Conservation (phyloP, 2,888 invertebrate species). For the Coremacera marginata region DNA sequence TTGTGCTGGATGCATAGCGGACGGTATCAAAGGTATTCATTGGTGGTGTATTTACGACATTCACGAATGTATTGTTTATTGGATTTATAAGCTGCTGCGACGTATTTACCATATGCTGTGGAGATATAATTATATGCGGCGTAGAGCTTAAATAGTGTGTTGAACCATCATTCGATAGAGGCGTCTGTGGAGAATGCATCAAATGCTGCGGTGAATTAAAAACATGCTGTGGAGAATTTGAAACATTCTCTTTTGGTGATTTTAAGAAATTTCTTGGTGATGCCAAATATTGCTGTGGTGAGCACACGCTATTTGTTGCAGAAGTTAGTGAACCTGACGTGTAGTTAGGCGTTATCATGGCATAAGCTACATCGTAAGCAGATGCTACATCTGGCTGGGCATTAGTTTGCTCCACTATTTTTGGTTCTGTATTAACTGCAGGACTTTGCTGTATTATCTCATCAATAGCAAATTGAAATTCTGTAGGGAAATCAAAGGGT, state of each 20-base stretch:
- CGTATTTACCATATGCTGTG: neutral
- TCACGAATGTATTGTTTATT: neutral
- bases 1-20: no score
- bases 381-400: neutral
- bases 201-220: neutral
- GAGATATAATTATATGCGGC: neutral
- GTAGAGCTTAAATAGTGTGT: neutral
- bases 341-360: neutral
- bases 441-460: neutral
- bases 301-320: neutral
- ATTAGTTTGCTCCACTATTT: no score
- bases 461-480: neutral
- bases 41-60: neutral
- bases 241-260: neutral
- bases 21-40: no score
- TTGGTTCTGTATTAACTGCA: neutral
- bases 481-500: neutral
- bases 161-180: no score
- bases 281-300: neutral
- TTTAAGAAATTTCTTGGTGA: neutral
- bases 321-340: neutral
- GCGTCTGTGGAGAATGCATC: neutral
- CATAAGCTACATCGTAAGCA: slow-evolving; percentile 4
- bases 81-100: neutral
- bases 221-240: neutral